Percentiles rank a stretch among this genome's conserved stretches.
Evolutionary conservation across 35 echinoderm and acorn worm species (phyloP).

Genomic region (Anneissia japonica): DNA sequence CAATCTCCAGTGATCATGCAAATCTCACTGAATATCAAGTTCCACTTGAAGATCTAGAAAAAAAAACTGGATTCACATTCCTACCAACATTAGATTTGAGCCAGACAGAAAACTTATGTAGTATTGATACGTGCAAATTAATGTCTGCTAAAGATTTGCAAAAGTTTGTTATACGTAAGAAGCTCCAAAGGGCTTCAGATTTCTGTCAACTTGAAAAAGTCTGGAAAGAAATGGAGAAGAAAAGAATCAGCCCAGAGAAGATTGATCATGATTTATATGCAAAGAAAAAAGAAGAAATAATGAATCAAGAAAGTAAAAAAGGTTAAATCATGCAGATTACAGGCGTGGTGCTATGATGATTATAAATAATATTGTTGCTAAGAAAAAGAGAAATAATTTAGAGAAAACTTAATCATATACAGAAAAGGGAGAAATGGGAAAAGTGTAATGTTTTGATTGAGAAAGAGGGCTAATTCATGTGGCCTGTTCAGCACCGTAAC

Average conservation of each 20-base stretch:
- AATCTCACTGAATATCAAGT: constrained; percentile 68
- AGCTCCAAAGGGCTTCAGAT: constrained; percentile 59
- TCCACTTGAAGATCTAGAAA: constrained; percentile 51
- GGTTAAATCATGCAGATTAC: too few relatives aligned
- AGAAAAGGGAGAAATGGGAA: too few relatives aligned
- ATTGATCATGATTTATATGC: constrained; percentile 44
- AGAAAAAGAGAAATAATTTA: too few relatives aligned
- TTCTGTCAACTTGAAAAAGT: constrained; percentile 55
- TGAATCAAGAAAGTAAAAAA: constrained; percentile 1
- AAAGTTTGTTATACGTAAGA: constrained; percentile 43
- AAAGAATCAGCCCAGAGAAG: constrained; percentile 38
- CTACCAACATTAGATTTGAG: constrained; percentile 18
- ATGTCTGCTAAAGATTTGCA: constrained; percentile 52
- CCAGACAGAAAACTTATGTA: constrained; percentile 56
- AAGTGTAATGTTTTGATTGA: too few relatives aligned
- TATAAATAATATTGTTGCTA: too few relatives aligned
- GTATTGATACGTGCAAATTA: constrained; percentile 61
- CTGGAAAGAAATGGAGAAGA: constrained; percentile 65
- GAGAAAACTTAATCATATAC: too few relatives aligned
- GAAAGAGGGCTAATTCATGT: too few relatives aligned
- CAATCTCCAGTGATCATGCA: constrained; percentile 43
- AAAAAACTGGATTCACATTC: constrained; percentile 57
- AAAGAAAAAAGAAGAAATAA: constrained; percentile 50
- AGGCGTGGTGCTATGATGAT: too few relatives aligned
- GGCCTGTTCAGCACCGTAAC: too few relatives aligned